Percentiles rank a stretch among this genome's conserved stretches.
phyloP scores from a whole-genome alignment of 2,888 invertebrate species.

The Timema cristinae region DNA sequence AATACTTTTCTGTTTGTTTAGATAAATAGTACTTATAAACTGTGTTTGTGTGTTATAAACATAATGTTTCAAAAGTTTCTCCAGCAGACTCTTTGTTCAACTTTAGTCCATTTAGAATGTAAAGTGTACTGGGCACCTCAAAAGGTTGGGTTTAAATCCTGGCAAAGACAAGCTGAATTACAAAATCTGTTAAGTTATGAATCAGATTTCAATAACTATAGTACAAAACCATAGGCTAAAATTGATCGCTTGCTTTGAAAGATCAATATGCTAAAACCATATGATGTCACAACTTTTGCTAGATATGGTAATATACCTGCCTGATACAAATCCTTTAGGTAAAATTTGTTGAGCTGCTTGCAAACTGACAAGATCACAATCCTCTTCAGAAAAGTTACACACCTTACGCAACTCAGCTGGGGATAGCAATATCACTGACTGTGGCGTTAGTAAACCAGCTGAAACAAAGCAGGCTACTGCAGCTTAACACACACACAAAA shows the following conservation, averaged over 20 bases:
- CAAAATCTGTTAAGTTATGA: too few species aligned
- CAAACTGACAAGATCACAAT: constrained; percentile 16
- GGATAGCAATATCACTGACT: constrained; percentile 16
- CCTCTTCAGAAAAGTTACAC: constrained; percentile 21
- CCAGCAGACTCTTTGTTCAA: too few species aligned
- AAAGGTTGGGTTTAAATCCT: background rate
- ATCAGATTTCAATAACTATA: too few species aligned
- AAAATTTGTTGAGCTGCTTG: constrained; percentile 12
- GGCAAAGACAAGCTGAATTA: background rate
- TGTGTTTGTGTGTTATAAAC: background rate
- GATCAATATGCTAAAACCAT: background rate
- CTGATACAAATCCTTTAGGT: constrained; percentile 16
- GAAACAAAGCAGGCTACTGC: background rate
- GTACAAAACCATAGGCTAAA: too few species aligned
- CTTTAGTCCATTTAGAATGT: too few species aligned
- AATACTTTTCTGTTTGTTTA: background rate
- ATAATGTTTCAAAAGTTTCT: too few species aligned
- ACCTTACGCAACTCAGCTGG: constrained; percentile 20
- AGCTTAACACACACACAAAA: background rate
- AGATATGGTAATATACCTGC: background rate
- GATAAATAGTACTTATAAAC: background rate
- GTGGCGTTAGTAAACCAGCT: constrained; percentile 20
- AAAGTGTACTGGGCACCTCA: too few species aligned
- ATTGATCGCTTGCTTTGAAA: background rate
- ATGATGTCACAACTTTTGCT: background rate